These are phyloP conservation scores for Agelaius phoeniceus DNA, from an alignment of 2,113 vertebrate species.

Conservation along the genomic window DNA sequence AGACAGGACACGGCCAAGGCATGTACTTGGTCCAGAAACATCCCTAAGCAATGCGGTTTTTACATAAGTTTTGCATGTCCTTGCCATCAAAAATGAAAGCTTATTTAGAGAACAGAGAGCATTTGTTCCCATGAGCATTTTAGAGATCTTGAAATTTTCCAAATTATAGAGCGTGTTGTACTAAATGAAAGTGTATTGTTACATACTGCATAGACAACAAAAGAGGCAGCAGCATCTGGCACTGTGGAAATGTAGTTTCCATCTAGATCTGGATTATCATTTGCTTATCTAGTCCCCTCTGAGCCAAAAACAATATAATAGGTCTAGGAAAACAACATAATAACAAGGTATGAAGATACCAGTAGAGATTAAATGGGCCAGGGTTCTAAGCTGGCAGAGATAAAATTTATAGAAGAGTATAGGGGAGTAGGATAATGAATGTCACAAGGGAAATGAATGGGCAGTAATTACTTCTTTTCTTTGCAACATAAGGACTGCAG, in stretches of 20 bases:
- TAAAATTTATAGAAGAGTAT: neutral
- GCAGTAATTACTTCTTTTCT: neutral
- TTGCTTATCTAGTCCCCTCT: neutral
- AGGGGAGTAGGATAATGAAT: neutral
- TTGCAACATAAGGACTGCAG: neutral
- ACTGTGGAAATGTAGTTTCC: neutral
- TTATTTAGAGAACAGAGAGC: neutral
- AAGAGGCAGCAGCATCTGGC: neutral
- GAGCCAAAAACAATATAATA: neutral
- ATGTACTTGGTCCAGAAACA: neutral
- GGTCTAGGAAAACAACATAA: neutral
- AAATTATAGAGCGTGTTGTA: neutral
- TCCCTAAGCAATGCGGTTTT: neutral
- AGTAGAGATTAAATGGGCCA: neutral
- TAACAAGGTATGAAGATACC: neutral
- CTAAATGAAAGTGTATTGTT: neutral
- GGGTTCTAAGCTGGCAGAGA: neutral
- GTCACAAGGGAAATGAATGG: neutral
- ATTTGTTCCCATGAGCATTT: neutral
- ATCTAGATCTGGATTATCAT: neutral
- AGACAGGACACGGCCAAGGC: fast-evolving
- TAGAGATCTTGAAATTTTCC: neutral
- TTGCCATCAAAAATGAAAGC: neutral
- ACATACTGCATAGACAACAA: neutral
- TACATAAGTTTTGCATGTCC: neutral